Percentiles rank a stretch among this genome's conserved stretches.
Conservation (phyloP, 2,888 invertebrate species). For the Gastrophysa polygoni region DNA sequence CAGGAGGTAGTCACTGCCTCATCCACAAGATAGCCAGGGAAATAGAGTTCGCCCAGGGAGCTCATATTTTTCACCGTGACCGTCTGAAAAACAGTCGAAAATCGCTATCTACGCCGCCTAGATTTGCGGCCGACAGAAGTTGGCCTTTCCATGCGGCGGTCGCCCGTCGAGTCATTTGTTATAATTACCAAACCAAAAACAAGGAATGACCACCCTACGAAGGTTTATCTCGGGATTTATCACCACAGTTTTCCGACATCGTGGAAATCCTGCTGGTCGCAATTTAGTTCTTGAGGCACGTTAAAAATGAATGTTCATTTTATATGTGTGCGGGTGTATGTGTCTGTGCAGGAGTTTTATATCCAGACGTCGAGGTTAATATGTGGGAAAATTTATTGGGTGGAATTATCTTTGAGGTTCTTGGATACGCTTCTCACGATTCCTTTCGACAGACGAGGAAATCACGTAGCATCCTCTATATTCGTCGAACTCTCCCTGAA, state of each 20-base stretch:
- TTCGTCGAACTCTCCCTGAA: too few relatives aligned
- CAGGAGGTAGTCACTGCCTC: not conserved
- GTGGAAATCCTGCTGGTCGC: conserved; percentile 53
- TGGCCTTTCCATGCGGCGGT: conserved; percentile 9
- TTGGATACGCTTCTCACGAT: not conserved
- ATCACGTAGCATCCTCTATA: too few relatives aligned
- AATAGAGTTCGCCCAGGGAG: conserved; percentile 8
- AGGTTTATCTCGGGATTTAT: conserved; percentile 57
- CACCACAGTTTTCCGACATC: conserved; percentile 52
- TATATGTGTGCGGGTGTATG: not conserved
- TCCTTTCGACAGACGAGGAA: not conserved
- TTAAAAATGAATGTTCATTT: conserved; percentile 36
- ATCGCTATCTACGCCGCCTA: conserved; percentile 24
- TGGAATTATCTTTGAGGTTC: not conserved
- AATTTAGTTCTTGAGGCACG: conserved; percentile 49
- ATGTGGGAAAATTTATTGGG: not conserved
- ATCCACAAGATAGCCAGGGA: not conserved
- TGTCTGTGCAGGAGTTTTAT: not conserved
- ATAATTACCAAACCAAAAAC: conserved; percentile 57
- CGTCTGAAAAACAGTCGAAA: conserved; percentile 21
- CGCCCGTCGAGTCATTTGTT: conserved; percentile 49
- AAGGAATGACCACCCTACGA: conserved; percentile 51
- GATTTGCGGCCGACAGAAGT: conserved; percentile 28
- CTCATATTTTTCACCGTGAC: conserved; percentile 27
- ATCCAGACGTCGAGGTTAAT: not conserved